Percentiles rank a stretch among this genome's conserved stretches.
phyloP scores from a whole-genome alignment of 2,888 invertebrate genomes.

The Papilio gigon region DNA sequence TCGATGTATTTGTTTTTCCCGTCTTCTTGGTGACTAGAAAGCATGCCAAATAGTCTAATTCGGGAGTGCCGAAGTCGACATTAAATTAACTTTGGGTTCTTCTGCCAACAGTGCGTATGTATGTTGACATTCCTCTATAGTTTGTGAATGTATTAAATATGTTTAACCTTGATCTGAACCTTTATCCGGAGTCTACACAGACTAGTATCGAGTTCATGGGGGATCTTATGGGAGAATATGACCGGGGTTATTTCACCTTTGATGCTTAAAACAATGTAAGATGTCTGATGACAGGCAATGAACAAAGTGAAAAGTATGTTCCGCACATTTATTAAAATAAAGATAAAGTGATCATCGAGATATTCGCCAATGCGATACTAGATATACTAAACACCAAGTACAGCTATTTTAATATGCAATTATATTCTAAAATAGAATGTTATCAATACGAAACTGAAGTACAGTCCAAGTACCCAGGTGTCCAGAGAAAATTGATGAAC shows the following conservation, averaged over 20 bases:
- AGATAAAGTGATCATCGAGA: not conserved
- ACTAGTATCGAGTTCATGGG: too few relatives aligned
- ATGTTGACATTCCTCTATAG: constrained; percentile 41
- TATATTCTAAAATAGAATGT: not conserved
- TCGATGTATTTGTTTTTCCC: constrained; percentile 46
- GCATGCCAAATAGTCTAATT: constrained; percentile 53
- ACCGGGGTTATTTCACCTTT: too few relatives aligned
- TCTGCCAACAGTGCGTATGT: constrained; percentile 48
- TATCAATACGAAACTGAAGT: not conserved
- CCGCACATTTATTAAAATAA: not conserved
- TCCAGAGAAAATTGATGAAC: not conserved
- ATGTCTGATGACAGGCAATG: not conserved
- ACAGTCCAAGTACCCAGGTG: not conserved
- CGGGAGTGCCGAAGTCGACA: constrained; percentile 39
- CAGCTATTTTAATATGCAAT: not conserved
- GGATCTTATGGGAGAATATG: too few relatives aligned
- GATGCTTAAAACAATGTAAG: constrained; percentile 27
- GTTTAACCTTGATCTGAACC: constrained; percentile 37
- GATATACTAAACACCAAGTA: not conserved
- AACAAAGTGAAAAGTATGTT: not conserved
- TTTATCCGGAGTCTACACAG: too few relatives aligned
- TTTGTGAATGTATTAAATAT: constrained; percentile 34
- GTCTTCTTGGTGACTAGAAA: constrained; percentile 45
- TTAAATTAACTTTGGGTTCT: constrained; percentile 48
- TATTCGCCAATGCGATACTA: not conserved